Base-by-base conservation (phyloP, 1,140 invertebrate genomes). In the Zaprionus vittiger region DNA sequence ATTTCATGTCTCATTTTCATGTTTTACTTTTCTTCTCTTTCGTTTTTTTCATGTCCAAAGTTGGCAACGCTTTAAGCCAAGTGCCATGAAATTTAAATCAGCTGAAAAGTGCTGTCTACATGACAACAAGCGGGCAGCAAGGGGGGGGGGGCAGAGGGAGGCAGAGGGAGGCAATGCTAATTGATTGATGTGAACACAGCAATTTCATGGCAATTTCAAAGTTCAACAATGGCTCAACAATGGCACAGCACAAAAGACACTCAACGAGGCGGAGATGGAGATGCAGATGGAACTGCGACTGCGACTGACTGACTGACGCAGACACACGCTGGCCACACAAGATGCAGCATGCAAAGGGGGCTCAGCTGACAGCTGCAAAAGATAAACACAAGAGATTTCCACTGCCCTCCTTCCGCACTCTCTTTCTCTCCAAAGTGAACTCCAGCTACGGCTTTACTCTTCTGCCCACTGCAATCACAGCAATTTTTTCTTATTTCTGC, bases 201-300 rank as follows among this genome's bases (percentile, higher is more conserved):
- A 89, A 89, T 89, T 89, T 79, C 81, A 81, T 84, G 84, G 81
- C 85, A 89, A 89, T 89, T 89, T 70, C 85, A 81, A 85, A 89
- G 84, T 90, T 90, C 75, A 84, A 89, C 84, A 89, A 89, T 81
- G 79, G 74, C 70, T 49, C 56, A 62, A 71, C 67, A 75, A 70
- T 59, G 67, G 22, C 49, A 41, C 9, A 41, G 31, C 31, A 57
- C 52, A 49, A 73, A 55, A 22, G 55, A 55, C 44, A 34, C 15
- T 12, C 12, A 38, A 31, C 24, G 14, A 22, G n/a, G 15, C 12
- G 26, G 28, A 63, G 24, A 17, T n/a, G 12, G 26, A 26, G 24
- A 12, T 2, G n/a, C 4, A 17, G 34, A 5, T 28, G 22, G 11
- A n/a, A 24, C 22, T 49, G 37, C 2, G 14, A 34, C 69, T 37